Evolutionary conservation across 2,113 vertebrate species (phyloP).

Genomic region (Notothenia coriiceps): DNA sequence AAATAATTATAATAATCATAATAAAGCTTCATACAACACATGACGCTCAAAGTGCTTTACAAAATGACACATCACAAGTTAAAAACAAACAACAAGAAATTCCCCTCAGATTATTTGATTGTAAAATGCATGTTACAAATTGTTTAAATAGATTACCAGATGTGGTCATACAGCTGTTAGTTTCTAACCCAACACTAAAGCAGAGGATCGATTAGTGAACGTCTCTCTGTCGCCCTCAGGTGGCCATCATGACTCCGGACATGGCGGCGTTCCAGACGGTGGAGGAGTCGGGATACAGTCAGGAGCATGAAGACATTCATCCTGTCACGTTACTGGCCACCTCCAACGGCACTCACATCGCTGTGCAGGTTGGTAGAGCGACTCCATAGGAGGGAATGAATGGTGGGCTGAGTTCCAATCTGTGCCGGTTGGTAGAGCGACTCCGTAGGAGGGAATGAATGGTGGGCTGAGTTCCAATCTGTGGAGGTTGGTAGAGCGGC

Average conservation of each 20-base stretch:
- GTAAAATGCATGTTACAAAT: too few relatives aligned
- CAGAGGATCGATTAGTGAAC: not conserved
- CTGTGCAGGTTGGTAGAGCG: slow-evolving; percentile 90
- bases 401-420: not conserved
- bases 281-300: slow-evolving; percentile 90
- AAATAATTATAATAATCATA: too few relatives aligned
- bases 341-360: slow-evolving; percentile 98
- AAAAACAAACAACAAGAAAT: too few relatives aligned
- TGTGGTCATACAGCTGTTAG: not conserved
- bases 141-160: not conserved
- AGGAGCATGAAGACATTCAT: slow-evolving; percentile 91
- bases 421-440: slow-evolving; percentile 39
- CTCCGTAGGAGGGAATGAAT: not conserved
- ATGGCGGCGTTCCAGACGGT: slow-evolving; percentile 92
- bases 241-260: slow-evolving; percentile 98
- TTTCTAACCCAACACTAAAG: not conserved
- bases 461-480: not conserved
- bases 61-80: too few relatives aligned
- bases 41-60: too few relatives aligned
- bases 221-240: slow-evolving; percentile 84
- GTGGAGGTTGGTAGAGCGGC: slow-evolving; percentile 38
- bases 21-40: too few relatives aligned
- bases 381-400: not conserved
- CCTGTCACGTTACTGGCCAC: slow-evolving; percentile 97
- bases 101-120: too few relatives aligned